Base-by-base conservation (phyloP, 2,888 invertebrate genomes). In the Eremobia ochroleuca region DNA sequence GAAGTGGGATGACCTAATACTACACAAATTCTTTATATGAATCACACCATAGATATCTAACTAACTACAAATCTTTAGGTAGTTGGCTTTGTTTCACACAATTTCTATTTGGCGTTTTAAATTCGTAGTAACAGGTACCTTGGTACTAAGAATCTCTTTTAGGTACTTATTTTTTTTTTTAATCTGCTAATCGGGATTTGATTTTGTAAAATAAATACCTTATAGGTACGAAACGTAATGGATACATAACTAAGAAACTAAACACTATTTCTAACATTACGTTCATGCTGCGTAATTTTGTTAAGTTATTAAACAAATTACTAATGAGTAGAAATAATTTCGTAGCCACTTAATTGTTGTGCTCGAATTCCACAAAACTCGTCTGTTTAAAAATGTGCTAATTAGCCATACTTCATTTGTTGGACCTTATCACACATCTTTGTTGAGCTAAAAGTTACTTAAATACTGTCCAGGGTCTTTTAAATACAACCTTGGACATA, bases 321-420 rank as follows among this genome's bases (percentile, higher is more conserved):
- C 88, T 91, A 91, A 91, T 87, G 86, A 90, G 83, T 79, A 79
- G 77, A 88, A 91, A 90, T 86, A 88, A 91, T 91, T 92, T 90
- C 81, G 87, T 91, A 86, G 84, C 85, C 90, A 90, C 89, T 90
- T 90, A 92, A 91, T 91, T 91, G 85, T 88, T 87, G 72, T 77
- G 87, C 82, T 82, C 77, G 85, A 90, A 91, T 92, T 89, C 89
- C 86, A 80, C 75, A 83, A 85, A 90, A 89, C 81, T 77, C 80
- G 88, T 87, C 77, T 65, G 59, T 78, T 82, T 79, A 85, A 88
- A 89, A 77, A 88, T 90, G 83, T 90, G 78, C 83, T 89, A 87
- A 88, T 87, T 85, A 86, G 84, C 79, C 73, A 79, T 80, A 85
- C 77, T 86, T 85, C 79, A 89, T 88, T 87, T 80, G 78, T 88